phyloP scores from a whole-genome alignment of 92 coral and sea anemone genomes.

The Porites cylindrica region DNA sequence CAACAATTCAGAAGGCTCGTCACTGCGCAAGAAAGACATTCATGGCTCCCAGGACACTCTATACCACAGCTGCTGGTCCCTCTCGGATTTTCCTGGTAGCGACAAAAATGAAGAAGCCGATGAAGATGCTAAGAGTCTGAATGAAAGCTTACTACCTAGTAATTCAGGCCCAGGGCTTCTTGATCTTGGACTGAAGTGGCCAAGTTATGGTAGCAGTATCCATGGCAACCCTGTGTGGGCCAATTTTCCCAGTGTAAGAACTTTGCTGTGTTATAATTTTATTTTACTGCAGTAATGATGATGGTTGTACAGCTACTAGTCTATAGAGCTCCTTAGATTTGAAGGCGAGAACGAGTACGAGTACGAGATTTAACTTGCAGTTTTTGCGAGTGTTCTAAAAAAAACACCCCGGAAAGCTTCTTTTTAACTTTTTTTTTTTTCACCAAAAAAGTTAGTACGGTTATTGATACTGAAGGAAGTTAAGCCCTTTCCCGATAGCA shows the following conservation, averaged over 20 bases:
- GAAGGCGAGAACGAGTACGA: too few relatives aligned
- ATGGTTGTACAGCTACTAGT: not conserved
- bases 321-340: not conserved
- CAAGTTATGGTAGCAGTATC: slow-evolving; percentile 57
- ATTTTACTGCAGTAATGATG: not conserved
- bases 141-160: slow-evolving; percentile 82
- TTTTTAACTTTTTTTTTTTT: too few relatives aligned
- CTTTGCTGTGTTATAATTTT: slow-evolving; percentile 3
- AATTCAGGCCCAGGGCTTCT: slow-evolving; percentile 72
- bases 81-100: slow-evolving; percentile 74
- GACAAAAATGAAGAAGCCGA: slow-evolving; percentile 62
- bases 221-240: slow-evolving; percentile 78
- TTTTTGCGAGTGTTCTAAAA: too few relatives aligned
- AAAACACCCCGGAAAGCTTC: too few relatives aligned
- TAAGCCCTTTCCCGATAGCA: too few relatives aligned
- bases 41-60: slow-evolving; percentile 96
- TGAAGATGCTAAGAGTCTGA: slow-evolving; percentile 82
- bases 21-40: slow-evolving; percentile 64
- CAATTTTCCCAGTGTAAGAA: slow-evolving; percentile 76
- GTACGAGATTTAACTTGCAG: too few relatives aligned
- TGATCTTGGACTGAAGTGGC: slow-evolving; percentile 91
- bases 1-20: slow-evolving; percentile 40
- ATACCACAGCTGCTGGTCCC: slow-evolving; percentile 97
- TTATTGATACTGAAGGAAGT: too few relatives aligned
- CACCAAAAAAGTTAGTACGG: too few relatives aligned